phyloP scores from a whole-genome alignment of 2,113 vertebrate genomes.

The Raphicerus campestris region DNA sequence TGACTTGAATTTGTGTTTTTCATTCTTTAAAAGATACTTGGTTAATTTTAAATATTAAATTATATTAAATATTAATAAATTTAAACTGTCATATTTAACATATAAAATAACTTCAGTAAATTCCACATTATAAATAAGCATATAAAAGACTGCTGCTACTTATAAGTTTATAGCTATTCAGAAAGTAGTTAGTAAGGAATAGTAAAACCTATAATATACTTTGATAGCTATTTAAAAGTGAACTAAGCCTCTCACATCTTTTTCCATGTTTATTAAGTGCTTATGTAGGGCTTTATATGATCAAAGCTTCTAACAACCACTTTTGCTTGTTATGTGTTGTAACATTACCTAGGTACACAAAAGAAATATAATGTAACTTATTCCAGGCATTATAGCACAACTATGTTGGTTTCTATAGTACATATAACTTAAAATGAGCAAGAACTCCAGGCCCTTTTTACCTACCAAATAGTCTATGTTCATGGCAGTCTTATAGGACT shows the following conservation, averaged over 20 bases:
- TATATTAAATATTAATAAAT: neutral
- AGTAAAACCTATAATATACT: neutral
- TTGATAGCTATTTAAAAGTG: neutral
- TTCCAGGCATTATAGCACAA: neutral
- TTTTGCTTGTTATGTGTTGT: neutral
- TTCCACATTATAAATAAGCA: neutral
- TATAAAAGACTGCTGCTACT: neutral
- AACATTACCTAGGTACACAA: neutral
- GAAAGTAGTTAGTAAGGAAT: neutral
- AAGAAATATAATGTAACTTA: neutral
- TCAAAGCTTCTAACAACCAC: neutral
- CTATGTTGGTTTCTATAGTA: neutral
- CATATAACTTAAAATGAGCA: neutral
- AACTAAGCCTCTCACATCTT: neutral
- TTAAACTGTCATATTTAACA: neutral
- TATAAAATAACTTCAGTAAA: neutral
- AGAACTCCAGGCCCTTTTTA: neutral
- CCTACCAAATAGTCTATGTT: neutral
- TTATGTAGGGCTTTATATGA: neutral
- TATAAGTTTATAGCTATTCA: neutral
- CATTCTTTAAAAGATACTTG: neutral
- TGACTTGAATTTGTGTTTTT: neutral
- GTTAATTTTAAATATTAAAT: neutral
- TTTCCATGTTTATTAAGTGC: neutral
- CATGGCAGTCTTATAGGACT: neutral